Percentiles rank a stretch among this genome's conserved stretches.
Conservation (phyloP, 2,113 vertebrate genomes). For the Sceloporus tristichus region DNA sequence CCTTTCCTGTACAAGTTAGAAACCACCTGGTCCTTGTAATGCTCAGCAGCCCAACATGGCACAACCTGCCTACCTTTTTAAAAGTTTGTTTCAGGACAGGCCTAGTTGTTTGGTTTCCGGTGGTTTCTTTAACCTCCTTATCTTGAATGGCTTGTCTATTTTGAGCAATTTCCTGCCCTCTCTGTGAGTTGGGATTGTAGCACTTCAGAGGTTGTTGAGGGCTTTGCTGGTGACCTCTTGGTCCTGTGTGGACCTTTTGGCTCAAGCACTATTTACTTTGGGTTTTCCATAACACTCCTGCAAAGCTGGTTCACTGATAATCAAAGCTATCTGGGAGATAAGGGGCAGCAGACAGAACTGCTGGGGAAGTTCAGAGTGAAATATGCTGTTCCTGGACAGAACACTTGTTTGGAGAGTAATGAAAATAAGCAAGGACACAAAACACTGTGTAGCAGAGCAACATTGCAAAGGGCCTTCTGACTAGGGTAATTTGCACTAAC, state of each 20-base stretch:
- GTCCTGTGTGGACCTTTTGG: slow-evolving; percentile 50
- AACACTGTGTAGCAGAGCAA: no score
- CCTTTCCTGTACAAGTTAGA: no score
- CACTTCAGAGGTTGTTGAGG: background rate
- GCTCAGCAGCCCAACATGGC: background rate
- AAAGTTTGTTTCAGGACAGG: no score
- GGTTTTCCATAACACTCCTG: background rate
- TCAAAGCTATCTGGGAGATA: slow-evolving; percentile 13
- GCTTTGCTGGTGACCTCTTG: no score
- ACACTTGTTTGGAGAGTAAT: background rate
- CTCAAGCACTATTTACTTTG: slow-evolving; percentile 15
- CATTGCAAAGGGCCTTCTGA: no score
- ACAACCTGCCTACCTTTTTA: background rate
- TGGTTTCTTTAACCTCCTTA: background rate
- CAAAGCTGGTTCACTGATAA: slow-evolving; percentile 42
- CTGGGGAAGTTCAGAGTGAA: background rate
- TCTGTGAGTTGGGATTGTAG: background rate
- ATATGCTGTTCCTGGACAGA: background rate
- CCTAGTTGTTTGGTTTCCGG: background rate
- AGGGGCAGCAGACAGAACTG: rapidly evolving
- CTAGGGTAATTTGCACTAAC: no score
- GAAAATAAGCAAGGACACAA: no score
- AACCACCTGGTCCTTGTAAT: background rate
- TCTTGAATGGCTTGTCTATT: slow-evolving; percentile 9
- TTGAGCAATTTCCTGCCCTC: background rate